A percentile compares a stretch with the other conserved stretches of the same genome.
These are phyloP conservation scores for Lagodon rhomboides DNA, from an alignment of 2,797 vertebrate genomes.

Conservation along the genomic window DNA sequence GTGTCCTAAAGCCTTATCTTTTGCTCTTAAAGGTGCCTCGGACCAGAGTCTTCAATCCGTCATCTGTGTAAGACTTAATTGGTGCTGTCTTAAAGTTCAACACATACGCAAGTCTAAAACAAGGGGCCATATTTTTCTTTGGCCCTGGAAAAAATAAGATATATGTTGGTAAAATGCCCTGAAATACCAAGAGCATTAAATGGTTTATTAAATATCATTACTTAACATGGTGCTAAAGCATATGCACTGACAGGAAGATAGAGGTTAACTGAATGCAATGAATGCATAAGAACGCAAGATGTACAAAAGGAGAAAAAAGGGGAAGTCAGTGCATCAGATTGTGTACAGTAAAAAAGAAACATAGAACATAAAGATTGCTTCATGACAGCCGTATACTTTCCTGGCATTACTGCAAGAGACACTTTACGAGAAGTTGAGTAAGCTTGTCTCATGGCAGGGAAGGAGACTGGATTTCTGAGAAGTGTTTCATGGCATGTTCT, in stretches of 20 bases:
- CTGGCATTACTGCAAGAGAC: not conserved
- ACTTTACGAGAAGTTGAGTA: not conserved
- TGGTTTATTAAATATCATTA: not conserved
- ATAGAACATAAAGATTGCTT: not conserved
- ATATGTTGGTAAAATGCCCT: not conserved
- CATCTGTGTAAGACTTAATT: constrained; percentile 5
- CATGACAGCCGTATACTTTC: not conserved
- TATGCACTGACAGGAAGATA: no score
- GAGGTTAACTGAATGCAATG: not conserved
- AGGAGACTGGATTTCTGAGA: not conserved
- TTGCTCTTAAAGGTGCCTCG: constrained; percentile 13
- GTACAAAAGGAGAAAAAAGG: no score
- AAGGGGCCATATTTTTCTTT: not conserved
- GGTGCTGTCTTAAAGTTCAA: constrained; percentile 10
- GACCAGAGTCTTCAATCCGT: constrained; percentile 3
- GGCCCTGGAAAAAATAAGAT: not conserved
- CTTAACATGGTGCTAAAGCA: not conserved
- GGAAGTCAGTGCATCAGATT: not conserved
- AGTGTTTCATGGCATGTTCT: not conserved
- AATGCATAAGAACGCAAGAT: not conserved
- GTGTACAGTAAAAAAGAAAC: not conserved
- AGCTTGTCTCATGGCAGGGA: rapidly evolving
- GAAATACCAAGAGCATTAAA: not conserved
- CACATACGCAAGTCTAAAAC: not conserved
- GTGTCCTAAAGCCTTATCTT: constrained; percentile 14